Conservation (phyloP, 2,888 invertebrate species). For the Osmoderma eremita region DNA sequence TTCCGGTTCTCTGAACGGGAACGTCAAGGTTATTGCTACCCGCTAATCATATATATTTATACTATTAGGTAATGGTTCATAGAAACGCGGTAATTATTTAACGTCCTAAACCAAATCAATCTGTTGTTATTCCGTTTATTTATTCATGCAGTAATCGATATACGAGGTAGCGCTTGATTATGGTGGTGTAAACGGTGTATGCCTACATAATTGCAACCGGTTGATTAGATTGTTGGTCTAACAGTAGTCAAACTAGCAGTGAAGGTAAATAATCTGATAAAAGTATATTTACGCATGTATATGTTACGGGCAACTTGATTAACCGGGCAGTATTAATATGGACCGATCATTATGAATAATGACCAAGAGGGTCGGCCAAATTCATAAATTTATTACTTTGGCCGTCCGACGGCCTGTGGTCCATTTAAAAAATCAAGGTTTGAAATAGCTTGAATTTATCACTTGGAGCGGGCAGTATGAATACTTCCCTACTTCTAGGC, state of each 20-base stretch:
- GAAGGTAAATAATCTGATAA: too few species aligned
- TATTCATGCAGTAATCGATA: conserved; percentile 2
- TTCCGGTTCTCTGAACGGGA: not conserved
- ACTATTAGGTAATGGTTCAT: conserved; percentile 3
- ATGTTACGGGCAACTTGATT: too few species aligned
- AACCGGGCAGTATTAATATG: too few species aligned
- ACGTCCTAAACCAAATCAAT: conserved; percentile 4
- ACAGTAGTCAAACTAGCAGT: not conserved
- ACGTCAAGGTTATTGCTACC: conserved; percentile 4
- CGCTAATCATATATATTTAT: conserved; percentile 7
- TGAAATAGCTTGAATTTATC: too few species aligned
- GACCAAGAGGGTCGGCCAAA: too few species aligned
- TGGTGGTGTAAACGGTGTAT: not conserved
- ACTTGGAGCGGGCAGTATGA: too few species aligned
- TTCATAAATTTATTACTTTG: not conserved
- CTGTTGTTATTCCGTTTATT: not conserved
- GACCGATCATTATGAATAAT: too few species aligned
- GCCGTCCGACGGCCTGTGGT: too few species aligned
- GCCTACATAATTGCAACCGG: not conserved
- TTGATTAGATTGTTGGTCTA: conserved; percentile 10
- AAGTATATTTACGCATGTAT: too few species aligned
- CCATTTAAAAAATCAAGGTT: too few species aligned
- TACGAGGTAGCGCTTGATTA: not conserved
- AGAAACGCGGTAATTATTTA: conserved; percentile 8
- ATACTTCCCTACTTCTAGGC: too few species aligned